Base-by-base conservation (phyloP, 1,140 invertebrate species). In the Heliconius eleuchia region DNA sequence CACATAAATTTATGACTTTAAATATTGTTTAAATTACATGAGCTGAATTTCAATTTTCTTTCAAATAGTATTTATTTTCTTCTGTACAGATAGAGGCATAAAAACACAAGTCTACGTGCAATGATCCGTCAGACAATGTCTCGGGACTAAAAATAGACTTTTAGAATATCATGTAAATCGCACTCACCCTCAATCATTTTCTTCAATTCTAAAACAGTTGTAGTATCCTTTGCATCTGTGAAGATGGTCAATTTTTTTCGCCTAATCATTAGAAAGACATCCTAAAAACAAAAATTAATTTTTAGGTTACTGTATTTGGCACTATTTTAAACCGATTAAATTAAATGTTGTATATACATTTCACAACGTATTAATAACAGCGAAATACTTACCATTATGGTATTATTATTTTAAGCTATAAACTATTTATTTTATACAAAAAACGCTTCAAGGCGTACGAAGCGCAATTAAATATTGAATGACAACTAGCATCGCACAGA, bases 201-300 rank as follows among this genome's bases (percentile, higher is more conserved):
- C 95, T 99, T 99, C 70, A 99, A 95, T 95, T 99, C 99, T 82
- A 96, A 94, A 80, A 99, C 98, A 76, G 98, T 97, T 52, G 98
- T 99, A 73, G 97, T 98, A 90, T 99, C 99, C 93, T 99, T 99
- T 8, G 98, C 98, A 96, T 99, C 99, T n/a, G 98, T 98, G 92
- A 99, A 99, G 93, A 99, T 99, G 74, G 98, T 99, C 85, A 97
- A 96, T 95, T 99, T 99, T 95, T 99, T 99, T 90, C 98, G 96
- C 94, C 99, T 96, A 86, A 99, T 98, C 98, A 99, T 99, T 86
- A 99, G 95, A 96, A 99, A 99, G 85, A 99, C 98, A 95, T 99
- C 98, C 99, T 98, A 90, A 94, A 96, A 95, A 93, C 92, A 94
- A 90, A 92, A 88, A 90, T 55, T 82, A 85, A 79, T 27, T 94